Base-by-base conservation (phyloP, 2,888 invertebrate genomes). In the Brenthis ino region DNA sequence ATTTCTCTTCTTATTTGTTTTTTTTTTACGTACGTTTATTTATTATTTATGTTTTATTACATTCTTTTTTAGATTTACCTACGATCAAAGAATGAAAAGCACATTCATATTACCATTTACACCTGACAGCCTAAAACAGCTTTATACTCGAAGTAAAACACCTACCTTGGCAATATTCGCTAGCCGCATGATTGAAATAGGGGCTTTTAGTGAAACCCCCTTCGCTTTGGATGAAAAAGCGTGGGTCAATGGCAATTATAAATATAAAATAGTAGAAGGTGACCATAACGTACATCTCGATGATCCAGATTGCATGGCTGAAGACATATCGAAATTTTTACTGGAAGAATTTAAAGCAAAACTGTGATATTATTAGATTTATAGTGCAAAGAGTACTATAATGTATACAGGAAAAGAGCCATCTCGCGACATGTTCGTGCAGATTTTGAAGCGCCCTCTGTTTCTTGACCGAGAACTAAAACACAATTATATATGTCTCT, bases 201-300 rank as follows among this genome's bases (percentile, higher is more conserved):
- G 84, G 0, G 0, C 64, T 0, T 90, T 85, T 28, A 66, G 73
- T 0, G 50, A 68, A 0, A 81, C 82, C 0, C 82, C 83, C 0
- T 89, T 89, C 37, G 48, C 85, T 0, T 78, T 69, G 54, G 82
- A 90, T 57, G 80, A 80, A 14, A 70, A 64, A 0, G 77, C 77
- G 0, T 90, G 90, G 89, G 83, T 83, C 0, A 74, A 86, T 43
- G 75, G 75, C 0, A 87, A 87, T 69, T 90, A 87, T 33, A 81
- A 54, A 8, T 80, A 75, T 6, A 82, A 79, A 73, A 75, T 86
- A 2, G 91, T 95, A 0, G 82, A 88, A 0, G 95, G 95, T 0
- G 87, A 90, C 58, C 95, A 95, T 70, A 95, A 95, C 74, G 87
- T 94, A 0, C 95, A 95, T 77, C 88, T 94, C 16, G 91, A 93